A percentile compares a stretch with the other conserved stretches of the same genome.
Conservation (phyloP, 1,140 invertebrate species). For the Macrobrachium nipponense region DNA sequence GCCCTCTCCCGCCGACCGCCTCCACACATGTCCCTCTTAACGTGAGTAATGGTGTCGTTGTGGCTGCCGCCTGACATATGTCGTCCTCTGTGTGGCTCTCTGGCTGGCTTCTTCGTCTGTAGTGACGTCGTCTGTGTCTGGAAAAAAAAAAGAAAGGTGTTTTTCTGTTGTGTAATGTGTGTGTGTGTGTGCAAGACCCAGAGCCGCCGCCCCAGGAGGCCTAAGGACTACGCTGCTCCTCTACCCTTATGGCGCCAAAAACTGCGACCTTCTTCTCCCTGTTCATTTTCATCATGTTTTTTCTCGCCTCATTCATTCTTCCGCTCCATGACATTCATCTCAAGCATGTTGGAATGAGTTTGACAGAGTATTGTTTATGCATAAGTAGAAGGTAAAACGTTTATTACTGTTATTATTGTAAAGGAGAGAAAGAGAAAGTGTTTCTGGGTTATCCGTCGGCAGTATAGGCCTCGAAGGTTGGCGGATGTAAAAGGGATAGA, state of each 20-base stretch:
- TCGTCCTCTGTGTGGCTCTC: background rate
- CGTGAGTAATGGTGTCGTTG: slow-evolving; percentile 32
- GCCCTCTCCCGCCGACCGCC: slow-evolving; percentile 48
- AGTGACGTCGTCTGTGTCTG: too few species aligned
- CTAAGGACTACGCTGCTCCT: too few species aligned
- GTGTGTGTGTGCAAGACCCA: background rate
- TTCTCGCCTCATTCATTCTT: background rate
- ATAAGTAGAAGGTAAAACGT: background rate
- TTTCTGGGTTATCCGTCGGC: too few species aligned
- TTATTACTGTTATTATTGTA: background rate
- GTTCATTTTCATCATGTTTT: background rate
- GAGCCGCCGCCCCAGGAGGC: background rate
- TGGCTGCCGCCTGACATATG: background rate
- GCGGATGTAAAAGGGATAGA: too few species aligned
- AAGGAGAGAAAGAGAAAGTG: background rate
- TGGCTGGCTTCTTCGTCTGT: too few species aligned
- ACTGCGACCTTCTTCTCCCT: background rate
- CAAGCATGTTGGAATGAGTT: too few species aligned
- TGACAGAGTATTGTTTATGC: background rate
- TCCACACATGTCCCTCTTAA: slow-evolving; percentile 51
- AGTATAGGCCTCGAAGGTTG: too few species aligned
- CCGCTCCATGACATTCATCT: background rate
- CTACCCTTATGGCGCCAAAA: slow-evolving; percentile 12
- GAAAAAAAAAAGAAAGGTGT: background rate
- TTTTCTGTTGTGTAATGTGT: background rate